A percentile compares a stretch with the other conserved stretches of the same genome.
Evolutionary conservation across 2,113 vertebrate genomes (phyloP).

Genomic region (Cnemophilus loriae): DNA sequence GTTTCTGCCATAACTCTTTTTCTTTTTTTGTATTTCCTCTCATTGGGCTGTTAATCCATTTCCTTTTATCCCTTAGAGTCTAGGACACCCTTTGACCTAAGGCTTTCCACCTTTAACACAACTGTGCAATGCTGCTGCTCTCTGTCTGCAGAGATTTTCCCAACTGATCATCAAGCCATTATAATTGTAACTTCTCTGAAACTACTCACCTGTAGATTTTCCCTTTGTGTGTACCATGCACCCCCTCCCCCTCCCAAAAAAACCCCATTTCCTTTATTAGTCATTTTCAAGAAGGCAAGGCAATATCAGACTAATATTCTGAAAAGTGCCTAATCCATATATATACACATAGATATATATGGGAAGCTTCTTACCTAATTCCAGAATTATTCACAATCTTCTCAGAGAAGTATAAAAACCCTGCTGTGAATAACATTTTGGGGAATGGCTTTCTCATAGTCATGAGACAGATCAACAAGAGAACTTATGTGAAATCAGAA

Average conservation of each 20-base stretch:
- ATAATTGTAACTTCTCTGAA: not conserved
- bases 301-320: not conserved
- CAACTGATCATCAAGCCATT: not conserved
- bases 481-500: not conserved
- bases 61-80: not conserved
- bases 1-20: not conserved
- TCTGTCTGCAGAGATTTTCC: not conserved
- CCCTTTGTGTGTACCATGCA: not conserved
- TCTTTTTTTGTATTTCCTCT: not conserved
- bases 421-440: not conserved
- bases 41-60: not conserved
- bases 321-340: not conserved
- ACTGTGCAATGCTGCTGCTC: not conserved
- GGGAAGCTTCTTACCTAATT: not conserved
- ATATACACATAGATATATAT: not conserved
- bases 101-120: not conserved
- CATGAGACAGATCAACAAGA: not conserved
- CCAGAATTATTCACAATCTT: not conserved
- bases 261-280: not conserved
- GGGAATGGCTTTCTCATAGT: not conserved
- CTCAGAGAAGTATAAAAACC: not conserved
- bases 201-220: not conserved
- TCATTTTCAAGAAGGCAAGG: not conserved
- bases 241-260: fast-evolving
- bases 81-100: not conserved